Base-by-base conservation (phyloP, 1,140 invertebrate species). In the Ooceraea biroi region DNA sequence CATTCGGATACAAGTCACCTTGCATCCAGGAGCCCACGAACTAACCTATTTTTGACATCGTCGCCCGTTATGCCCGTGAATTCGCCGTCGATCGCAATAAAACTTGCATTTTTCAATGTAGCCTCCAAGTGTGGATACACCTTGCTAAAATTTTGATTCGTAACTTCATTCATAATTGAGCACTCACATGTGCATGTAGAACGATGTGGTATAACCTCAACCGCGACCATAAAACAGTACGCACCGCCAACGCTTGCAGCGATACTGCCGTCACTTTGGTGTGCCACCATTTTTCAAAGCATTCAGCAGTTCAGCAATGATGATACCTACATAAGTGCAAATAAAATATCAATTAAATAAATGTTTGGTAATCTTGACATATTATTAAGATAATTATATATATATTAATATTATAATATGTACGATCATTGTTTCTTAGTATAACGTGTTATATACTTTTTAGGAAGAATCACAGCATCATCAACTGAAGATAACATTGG, bases 81-180 rank as follows among this genome's bases (percentile, higher is more conserved):
- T 94, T 97, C 96, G 46, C 95, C 95, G 91, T 97, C 96, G 84
- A 97, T 95, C n/a, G 95, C 94, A 89, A 96, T 92, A 90, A 96
- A 96, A 71, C 91, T 93, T 7, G 95, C 94, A 58, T 93, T 91
- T 90, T 94, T 94, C 5, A 96, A 90, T 82, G 94, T 86, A 27
- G 91, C 86, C 71, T 93, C 91, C 73, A 96, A 94, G 77, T 94
- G 90, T 1, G 95, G 94, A 78, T 95, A 92, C 46, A 95, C 72
- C 30, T 94, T 87, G 1, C 90, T 77, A 85, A 96, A 96, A 90
- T 96, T 96, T 14, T 93, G 89, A 48, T 90, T 94, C 1, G 94
- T 94, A 68, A 96, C 94, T 87, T 96, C 95, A 46, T 89, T 89
- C 93, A 94, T 94, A 17, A 44, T 73, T 11, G 72, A 30, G 8